Evolutionary conservation across 1,140 invertebrate genomes (phyloP).

Genomic region (Musca vetustissima): DNA sequence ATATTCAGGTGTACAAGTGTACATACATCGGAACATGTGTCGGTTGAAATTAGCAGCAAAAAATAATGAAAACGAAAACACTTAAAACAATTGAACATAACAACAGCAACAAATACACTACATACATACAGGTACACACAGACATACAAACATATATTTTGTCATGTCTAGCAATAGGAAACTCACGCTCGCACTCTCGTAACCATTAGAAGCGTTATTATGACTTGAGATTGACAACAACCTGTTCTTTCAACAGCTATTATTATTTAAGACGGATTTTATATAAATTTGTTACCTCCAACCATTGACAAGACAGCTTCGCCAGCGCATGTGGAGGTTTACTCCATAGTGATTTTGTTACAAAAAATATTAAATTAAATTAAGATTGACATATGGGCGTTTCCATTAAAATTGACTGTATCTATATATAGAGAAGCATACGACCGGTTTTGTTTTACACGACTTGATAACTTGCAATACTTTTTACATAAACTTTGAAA

Average conservation of each 20-base stretch:
- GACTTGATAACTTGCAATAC: no score
- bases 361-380: background rate
- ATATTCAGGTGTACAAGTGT: no score
- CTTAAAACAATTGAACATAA: background rate
- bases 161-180: no score
- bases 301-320: no score
- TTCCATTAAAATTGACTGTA: no score
- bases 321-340: background rate
- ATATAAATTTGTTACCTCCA: background rate
- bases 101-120: no score
- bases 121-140: no score
- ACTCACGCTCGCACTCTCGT: no score
- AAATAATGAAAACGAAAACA: background rate
- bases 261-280: slow-evolving; percentile 29
- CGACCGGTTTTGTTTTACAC: no score
- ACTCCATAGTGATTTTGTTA: background rate
- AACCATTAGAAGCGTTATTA: slow-evolving; percentile 12
- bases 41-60: slow-evolving; percentile 8
- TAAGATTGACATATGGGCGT: background rate
- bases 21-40: slow-evolving; percentile 7
- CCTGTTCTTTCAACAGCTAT: slow-evolving; percentile 26
- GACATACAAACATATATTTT: no score
- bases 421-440: no score
- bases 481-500: no score
- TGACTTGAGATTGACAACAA: slow-evolving; percentile 21